phyloP scores from a whole-genome alignment of 2,113 vertebrate species.

The Cygnus buccinator region DNA sequence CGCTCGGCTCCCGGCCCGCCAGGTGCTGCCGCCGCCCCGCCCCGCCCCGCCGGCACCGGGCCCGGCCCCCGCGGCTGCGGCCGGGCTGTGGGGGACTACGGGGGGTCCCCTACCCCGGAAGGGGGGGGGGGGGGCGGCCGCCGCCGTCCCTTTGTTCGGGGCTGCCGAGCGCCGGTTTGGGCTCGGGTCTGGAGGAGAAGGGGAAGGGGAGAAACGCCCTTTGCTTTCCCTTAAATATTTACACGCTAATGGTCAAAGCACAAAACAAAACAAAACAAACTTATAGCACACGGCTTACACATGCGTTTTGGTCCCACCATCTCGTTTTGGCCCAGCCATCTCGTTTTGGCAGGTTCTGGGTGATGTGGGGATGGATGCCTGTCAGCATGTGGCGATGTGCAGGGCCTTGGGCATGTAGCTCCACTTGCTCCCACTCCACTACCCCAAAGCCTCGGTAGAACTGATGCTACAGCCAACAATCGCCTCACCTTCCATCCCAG shows the following conservation, averaged over 20 bases:
- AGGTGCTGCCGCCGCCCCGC: slow-evolving; percentile 1
- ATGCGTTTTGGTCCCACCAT: too few relatives aligned
- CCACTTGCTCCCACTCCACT: neutral
- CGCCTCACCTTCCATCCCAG: neutral
- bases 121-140: neutral
- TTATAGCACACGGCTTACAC: too few relatives aligned
- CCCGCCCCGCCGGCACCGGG: neutral
- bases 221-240: too few relatives aligned
- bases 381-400: too few relatives aligned
- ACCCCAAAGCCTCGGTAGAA: rapidly evolving
- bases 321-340: too few relatives aligned
- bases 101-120: neutral
- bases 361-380: too few relatives aligned
- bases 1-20: neutral
- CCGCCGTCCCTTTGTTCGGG: rapidly evolving
- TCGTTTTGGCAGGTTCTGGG: too few relatives aligned
- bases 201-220: too few relatives aligned
- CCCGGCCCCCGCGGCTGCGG: neutral
- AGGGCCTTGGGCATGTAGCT: neutral
- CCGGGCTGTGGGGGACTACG: neutral
- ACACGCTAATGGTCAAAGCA: too few relatives aligned
- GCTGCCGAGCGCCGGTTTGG: too few relatives aligned
- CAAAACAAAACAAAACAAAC: too few relatives aligned
- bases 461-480: neutral
- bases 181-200: too few relatives aligned